Evolutionary conservation across 2,888 invertebrate genomes (phyloP).

Genomic region (Drosophila meridiana): DNA sequence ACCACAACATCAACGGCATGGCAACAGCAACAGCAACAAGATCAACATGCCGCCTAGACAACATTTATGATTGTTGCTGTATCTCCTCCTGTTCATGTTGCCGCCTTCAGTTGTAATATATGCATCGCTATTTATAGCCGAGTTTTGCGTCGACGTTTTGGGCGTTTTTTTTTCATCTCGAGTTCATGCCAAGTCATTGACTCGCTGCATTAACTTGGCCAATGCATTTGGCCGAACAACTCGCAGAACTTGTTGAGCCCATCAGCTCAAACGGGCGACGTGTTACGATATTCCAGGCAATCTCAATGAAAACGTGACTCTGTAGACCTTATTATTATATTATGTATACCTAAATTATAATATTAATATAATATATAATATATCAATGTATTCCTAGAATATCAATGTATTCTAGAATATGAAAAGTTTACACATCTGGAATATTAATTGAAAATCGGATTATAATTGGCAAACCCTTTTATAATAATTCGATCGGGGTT

Average conservation of each 20-base stretch:
- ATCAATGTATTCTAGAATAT: background rate
- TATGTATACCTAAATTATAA: background rate
- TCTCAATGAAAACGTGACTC: background rate
- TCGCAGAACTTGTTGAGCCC: conserved; percentile 29
- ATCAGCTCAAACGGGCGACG: background rate
- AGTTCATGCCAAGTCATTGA: conserved; percentile 75
- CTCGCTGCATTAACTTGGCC: conserved; percentile 47
- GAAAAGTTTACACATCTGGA: background rate
- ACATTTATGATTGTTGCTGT: conserved; percentile 36
- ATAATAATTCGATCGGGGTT: background rate
- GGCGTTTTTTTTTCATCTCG: conserved; percentile 56
- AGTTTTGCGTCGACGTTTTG: conserved; percentile 49
- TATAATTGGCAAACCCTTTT: too few species aligned
- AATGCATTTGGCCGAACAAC: conserved; percentile 35
- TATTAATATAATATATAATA: too few species aligned
- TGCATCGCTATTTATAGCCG: conserved; percentile 63
- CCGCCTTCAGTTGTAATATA: conserved; percentile 14
- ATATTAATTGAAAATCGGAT: background rate
- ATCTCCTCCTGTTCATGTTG: conserved; percentile 6
- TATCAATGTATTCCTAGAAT: background rate
- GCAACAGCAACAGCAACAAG: background rate
- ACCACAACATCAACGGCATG: conserved; percentile 17
- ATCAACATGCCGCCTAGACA: conserved; percentile 18
- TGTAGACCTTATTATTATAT: background rate
- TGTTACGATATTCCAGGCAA: background rate